phyloP scores from a whole-genome alignment of 2,888 invertebrate genomes.

The Acleris sparsana region DNA sequence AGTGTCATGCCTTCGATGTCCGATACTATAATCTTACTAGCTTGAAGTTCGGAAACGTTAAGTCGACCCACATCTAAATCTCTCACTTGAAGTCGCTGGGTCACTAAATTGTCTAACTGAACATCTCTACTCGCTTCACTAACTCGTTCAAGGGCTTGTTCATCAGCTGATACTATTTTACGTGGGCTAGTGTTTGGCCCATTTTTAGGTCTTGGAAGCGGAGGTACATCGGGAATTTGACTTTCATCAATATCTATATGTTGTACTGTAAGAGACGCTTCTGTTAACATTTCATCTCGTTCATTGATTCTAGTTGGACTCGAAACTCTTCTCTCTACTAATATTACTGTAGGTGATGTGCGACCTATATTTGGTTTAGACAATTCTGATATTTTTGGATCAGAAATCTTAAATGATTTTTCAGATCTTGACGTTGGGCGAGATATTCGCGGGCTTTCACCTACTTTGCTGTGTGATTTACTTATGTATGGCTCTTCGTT shows the following conservation, averaged over 20 bases:
- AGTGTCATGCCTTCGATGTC: conserved; percentile 91
- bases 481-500: conserved; percentile 82
- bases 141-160: conserved; percentile 65
- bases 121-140: conserved; percentile 64
- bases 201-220: conserved; percentile 67
- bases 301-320: conserved; percentile 85
- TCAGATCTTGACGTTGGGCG: conserved; percentile 83
- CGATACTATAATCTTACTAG: conserved; percentile 90
- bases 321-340: conserved; percentile 84
- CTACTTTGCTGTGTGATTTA: conserved; percentile 74
- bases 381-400: conserved; percentile 80
- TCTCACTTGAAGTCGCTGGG: conserved; percentile 87
- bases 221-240: conserved; percentile 72
- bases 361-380: conserved; percentile 82
- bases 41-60: conserved; percentile 90
- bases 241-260: conserved; percentile 84
- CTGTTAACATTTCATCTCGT: conserved; percentile 85
- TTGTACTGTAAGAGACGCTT: conserved; percentile 86
- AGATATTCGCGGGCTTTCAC: conserved; percentile 75
- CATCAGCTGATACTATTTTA: conserved; percentile 49
- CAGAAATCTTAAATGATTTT: conserved; percentile 81
- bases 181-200: conserved; percentile 49
- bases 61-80: conserved; percentile 91
- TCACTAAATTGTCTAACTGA: conserved; percentile 76
- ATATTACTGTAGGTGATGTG: conserved; percentile 85